Percentiles rank a stretch among this genome's conserved stretches.
phyloP scores from a whole-genome alignment of 1,140 invertebrate genomes.

The Megalonaias nervosa region DNA sequence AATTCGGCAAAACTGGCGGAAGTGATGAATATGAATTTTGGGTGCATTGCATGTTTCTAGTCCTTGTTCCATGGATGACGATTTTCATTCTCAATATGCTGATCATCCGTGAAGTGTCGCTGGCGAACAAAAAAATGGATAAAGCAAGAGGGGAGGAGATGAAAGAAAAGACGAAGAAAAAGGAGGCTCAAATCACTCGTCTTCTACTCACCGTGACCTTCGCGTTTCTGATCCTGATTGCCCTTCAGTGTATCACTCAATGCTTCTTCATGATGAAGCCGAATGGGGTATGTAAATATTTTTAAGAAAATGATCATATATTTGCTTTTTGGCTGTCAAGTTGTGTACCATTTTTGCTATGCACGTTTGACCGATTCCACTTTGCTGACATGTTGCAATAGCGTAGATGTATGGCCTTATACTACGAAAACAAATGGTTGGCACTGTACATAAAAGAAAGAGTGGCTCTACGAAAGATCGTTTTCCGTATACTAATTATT shows the following conservation, averaged over 20 bases:
- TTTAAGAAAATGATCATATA: too few relatives aligned
- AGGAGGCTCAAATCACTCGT: slow-evolving; percentile 56
- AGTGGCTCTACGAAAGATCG: too few relatives aligned
- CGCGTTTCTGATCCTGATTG: slow-evolving; percentile 57
- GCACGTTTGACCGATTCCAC: too few relatives aligned
- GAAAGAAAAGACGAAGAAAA: slow-evolving; percentile 45
- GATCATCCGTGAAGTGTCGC: slow-evolving; percentile 41
- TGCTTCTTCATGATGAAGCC: slow-evolving; percentile 57
- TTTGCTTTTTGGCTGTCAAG: too few relatives aligned
- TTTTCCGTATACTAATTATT: too few relatives aligned
- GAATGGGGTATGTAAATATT: neutral
- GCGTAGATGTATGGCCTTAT: too few relatives aligned
- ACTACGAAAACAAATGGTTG: too few relatives aligned
- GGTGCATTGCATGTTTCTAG: slow-evolving; percentile 61
- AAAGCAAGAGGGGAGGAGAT: slow-evolving; percentile 40
- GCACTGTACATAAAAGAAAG: too few relatives aligned
- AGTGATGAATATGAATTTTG: slow-evolving; percentile 60
- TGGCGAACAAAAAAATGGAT: slow-evolving; percentile 43
- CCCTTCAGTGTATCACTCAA: slow-evolving; percentile 57
- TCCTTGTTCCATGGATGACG: slow-evolving; percentile 54
- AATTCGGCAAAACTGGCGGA: slow-evolving; percentile 43
- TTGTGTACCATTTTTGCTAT: too few relatives aligned
- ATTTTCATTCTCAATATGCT: slow-evolving; percentile 55
- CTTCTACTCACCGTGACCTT: slow-evolving; percentile 58
- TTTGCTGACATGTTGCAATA: too few relatives aligned